Percentiles rank a stretch among this genome's conserved stretches.
These are phyloP conservation scores for Graphium colonna DNA, from an alignment of 2,888 invertebrate genomes.

Conservation along the genomic window DNA sequence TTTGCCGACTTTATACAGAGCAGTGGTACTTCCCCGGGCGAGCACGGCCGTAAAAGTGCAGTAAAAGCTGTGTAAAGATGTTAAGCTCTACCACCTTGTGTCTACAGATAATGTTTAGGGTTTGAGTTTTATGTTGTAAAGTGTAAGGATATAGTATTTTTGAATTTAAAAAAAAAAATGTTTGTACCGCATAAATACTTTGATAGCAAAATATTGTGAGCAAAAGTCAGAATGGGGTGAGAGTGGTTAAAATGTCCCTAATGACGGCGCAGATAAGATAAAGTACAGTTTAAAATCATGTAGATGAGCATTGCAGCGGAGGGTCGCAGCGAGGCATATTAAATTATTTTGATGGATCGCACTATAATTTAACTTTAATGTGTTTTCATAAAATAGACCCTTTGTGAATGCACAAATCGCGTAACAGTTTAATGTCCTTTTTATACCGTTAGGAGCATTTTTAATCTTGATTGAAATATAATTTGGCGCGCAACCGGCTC, in stretches of 20 bases:
- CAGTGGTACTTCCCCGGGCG: no score
- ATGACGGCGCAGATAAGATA: constrained; percentile 65
- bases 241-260: constrained; percentile 35
- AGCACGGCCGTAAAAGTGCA: no score
- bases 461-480: constrained; percentile 35
- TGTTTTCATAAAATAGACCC: constrained; percentile 69
- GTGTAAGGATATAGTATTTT: no score
- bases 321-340: constrained; percentile 50
- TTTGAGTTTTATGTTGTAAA: no score
- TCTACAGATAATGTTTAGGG: no score
- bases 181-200: neutral
- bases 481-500: constrained; percentile 31
- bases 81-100: no score
- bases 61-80: no score
- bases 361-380: constrained; percentile 74
- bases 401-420: constrained; percentile 45
- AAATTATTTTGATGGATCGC: constrained; percentile 74
- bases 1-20: no score
- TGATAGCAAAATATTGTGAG: neutral
- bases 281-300: constrained; percentile 61
- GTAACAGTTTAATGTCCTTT: constrained; percentile 36
- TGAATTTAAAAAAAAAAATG: no score
- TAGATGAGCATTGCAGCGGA: constrained; percentile 47
- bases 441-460: constrained; percentile 22
- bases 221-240: constrained; percentile 24